These are phyloP conservation scores for Hyposoter dolosus DNA, from an alignment of 2,888 invertebrate genomes.

Conservation along the genomic window DNA sequence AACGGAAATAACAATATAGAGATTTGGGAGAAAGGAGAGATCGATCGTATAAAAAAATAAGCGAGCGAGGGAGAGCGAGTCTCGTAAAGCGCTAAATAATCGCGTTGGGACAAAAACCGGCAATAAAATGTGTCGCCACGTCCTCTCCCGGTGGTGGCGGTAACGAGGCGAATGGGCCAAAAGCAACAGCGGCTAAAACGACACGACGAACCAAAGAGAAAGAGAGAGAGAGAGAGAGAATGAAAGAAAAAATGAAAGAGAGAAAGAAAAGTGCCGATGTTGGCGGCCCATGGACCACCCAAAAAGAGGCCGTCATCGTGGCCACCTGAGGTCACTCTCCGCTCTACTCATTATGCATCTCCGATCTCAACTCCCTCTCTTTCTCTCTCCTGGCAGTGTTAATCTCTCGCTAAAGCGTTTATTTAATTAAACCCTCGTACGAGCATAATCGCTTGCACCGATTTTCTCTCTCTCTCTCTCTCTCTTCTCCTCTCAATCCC, in stretches of 20 bases:
- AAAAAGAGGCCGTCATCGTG: constrained; percentile 79
- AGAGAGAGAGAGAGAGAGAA: constrained; percentile 29
- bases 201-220: constrained; percentile 56
- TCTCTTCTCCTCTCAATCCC: constrained; percentile 70
- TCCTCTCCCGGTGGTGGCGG: constrained; percentile 69
- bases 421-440: constrained; percentile 84
- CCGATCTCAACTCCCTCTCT: constrained; percentile 75
- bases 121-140: constrained; percentile 83
- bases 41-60: constrained; percentile 43
- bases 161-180: constrained; percentile 80
- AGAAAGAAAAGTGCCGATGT: constrained; percentile 52
- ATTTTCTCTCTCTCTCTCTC: constrained; percentile 67
- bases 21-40: constrained; percentile 12
- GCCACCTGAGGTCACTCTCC: constrained; percentile 67
- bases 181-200: constrained; percentile 58
- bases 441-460: constrained; percentile 65
- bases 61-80: constrained; percentile 42
- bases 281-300: constrained; percentile 82
- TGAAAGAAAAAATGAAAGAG: constrained; percentile 4
- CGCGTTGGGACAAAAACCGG: constrained; percentile 82
- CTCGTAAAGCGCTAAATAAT: constrained; percentile 83
- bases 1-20: constrained; percentile 19
- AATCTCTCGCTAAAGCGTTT: constrained; percentile 84
- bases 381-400: constrained; percentile 79
- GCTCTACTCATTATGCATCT: constrained; percentile 84